phyloP scores from a whole-genome alignment of 2,113 vertebrate genomes.

The Xiphophorus hellerii region DNA sequence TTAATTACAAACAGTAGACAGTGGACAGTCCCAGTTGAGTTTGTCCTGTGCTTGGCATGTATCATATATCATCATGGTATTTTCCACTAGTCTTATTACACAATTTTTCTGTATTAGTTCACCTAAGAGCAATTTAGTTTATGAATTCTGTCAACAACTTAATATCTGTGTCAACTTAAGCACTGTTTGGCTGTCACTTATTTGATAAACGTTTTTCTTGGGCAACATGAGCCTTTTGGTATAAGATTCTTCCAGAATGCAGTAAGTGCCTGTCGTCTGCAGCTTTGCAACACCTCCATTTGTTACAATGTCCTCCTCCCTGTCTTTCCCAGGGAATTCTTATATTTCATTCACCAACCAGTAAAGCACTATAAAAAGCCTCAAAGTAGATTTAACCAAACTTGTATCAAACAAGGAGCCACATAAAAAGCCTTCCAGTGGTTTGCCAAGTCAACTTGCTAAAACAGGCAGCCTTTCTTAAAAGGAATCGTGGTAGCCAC shows the following conservation, averaged over 20 bases:
- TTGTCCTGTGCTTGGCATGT: neutral
- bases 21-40: neutral
- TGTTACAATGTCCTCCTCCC: slow-evolving; percentile 24
- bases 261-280: neutral
- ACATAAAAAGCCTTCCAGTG: slow-evolving; percentile 53
- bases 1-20: no score
- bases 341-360: slow-evolving; percentile 28
- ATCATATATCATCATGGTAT: slow-evolving; percentile 2
- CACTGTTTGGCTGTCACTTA: neutral
- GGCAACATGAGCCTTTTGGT: neutral
- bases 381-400: slow-evolving; percentile 32
- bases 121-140: neutral
- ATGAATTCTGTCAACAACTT: neutral
- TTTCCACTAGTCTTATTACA: neutral
- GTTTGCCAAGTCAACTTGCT: slow-evolving; percentile 55
- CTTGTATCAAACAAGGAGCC: slow-evolving; percentile 49
- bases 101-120: neutral
- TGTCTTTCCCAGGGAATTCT: slow-evolving; percentile 29
- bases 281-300: slow-evolving; percentile 17
- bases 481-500: slow-evolving; percentile 42
- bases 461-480: slow-evolving; percentile 53
- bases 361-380: slow-evolving; percentile 33
- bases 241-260: slow-evolving; percentile 13
- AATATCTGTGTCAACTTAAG: slow-evolving; percentile 1
- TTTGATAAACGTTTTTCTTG: slow-evolving; percentile 3